These are phyloP conservation scores for Hyaena hyaena DNA, from an alignment of 2,113 vertebrate species.

Conservation along the genomic window DNA sequence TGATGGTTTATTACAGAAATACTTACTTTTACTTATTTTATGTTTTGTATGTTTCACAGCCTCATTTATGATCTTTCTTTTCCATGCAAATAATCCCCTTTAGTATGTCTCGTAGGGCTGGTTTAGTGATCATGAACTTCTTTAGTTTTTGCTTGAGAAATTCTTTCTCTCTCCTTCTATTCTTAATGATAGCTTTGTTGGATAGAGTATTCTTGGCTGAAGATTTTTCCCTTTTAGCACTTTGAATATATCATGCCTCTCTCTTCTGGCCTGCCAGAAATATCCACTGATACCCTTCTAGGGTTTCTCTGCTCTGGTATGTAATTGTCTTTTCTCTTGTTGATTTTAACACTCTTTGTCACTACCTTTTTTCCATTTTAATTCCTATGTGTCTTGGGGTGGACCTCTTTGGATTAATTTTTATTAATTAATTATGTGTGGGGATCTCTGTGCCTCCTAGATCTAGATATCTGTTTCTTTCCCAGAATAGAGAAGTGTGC, in stretches of 20 bases:
- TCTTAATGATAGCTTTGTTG: neutral
- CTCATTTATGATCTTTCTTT: neutral
- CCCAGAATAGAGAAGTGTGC: neutral
- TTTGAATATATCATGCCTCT: neutral
- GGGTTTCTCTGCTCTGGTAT: neutral
- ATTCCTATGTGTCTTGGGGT: neutral
- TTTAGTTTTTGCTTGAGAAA: neutral
- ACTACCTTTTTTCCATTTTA: neutral
- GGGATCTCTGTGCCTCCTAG: neutral
- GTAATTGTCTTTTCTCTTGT: neutral
- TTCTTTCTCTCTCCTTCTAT: neutral
- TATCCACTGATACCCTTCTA: neutral
- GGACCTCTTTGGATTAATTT: neutral
- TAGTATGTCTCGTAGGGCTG: neutral
- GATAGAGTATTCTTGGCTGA: neutral
- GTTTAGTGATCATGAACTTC: neutral
- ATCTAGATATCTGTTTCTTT: neutral
- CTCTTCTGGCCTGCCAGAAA: neutral
- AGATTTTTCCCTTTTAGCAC: neutral
- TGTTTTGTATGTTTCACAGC: neutral
- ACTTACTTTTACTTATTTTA: neutral
- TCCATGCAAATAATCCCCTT: neutral
- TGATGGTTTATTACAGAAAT: neutral
- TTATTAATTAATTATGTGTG: neutral
- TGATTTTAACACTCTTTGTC: neutral